Base-by-base conservation (phyloP, 2,113 vertebrate species). In the Marmota flaviventris region DNA sequence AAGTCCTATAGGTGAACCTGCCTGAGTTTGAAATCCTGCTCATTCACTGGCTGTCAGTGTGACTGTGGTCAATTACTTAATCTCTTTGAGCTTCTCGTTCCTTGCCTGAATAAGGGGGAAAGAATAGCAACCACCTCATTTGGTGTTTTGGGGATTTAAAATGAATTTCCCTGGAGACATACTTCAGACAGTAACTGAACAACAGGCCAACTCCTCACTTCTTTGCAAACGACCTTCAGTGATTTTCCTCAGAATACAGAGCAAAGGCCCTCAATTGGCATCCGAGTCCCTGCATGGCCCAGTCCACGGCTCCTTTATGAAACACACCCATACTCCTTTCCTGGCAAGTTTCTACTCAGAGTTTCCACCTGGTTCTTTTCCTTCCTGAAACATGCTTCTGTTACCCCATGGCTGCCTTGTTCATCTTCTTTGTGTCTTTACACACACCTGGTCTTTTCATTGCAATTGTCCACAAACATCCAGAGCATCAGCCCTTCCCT, bases 251-350 rank as follows among this genome's bases (percentile, higher is more conserved):
- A 34, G 7, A 25, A 22, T 5, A 39, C 14, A 72, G 78, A 24
- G 14, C 58, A 18, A 69, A 63, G 11, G 42, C 18, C n/a, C 22
- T 63, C 11, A 8, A 24, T 61, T 53, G 37, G 4, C 2, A 9
- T 37, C 6, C 29, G 32, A n/a, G 18, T 0, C 5, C 10, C 39
- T 37, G 0, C 4, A 1, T 1, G 22, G 75, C 7, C 22, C 29
- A 45, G 2, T 10, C 37, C 20, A 10, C 17, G 7, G 8, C 65
- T 63, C 34, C 11, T 5, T 13, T 29, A 70, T n/a, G 20, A 34
- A 13, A 20, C 11, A 48, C 10, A 24, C 8, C 42, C 45, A 29
- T 22, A 0, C 2, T 70, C 18, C 25, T 29, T 7, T 70, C 58
- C n/a, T 53, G 12, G 32, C 4, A 7, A 51, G 8, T 37, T 37